Evolutionary conservation across 2,888 invertebrate genomes (phyloP).

Genomic region (Ophraella communa): DNA sequence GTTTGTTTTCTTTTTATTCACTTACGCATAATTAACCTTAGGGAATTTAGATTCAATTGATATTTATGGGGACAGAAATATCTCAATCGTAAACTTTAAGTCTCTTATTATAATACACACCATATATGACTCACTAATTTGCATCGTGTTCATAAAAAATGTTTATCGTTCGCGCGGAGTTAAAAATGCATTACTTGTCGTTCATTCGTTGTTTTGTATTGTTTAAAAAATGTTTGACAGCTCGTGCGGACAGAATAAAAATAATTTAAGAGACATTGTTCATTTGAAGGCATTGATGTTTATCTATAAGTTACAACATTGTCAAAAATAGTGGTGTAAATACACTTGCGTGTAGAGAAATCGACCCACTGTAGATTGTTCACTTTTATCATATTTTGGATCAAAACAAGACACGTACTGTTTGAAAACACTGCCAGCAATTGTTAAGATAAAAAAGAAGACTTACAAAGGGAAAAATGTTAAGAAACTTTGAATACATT

Average conservation of each 20-base stretch:
- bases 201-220: not conserved
- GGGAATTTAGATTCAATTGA: constrained; percentile 10
- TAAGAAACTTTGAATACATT: too few relatives aligned
- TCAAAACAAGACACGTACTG: too few relatives aligned
- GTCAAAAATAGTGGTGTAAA: too few relatives aligned
- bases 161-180: not conserved
- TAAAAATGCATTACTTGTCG: not conserved
- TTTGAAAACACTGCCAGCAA: too few relatives aligned
- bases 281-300: too few relatives aligned
- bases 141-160: not conserved
- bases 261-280: too few relatives aligned
- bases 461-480: too few relatives aligned
- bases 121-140: not conserved
- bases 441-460: too few relatives aligned
- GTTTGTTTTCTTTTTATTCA: not conserved
- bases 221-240: not conserved
- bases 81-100: constrained; percentile 14
- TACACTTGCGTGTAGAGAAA: too few relatives aligned
- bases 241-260: not conserved
- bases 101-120: not conserved
- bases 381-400: too few relatives aligned
- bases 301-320: too few relatives aligned
- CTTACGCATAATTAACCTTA: constrained; percentile 2
- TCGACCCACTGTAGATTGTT: too few relatives aligned
- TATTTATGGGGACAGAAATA: constrained; percentile 25